Evolutionary conservation across 1,140 invertebrate species (phyloP), one percentile per base, ranked within the genome.

Genomic region (Heliconius hermathena): DNA sequence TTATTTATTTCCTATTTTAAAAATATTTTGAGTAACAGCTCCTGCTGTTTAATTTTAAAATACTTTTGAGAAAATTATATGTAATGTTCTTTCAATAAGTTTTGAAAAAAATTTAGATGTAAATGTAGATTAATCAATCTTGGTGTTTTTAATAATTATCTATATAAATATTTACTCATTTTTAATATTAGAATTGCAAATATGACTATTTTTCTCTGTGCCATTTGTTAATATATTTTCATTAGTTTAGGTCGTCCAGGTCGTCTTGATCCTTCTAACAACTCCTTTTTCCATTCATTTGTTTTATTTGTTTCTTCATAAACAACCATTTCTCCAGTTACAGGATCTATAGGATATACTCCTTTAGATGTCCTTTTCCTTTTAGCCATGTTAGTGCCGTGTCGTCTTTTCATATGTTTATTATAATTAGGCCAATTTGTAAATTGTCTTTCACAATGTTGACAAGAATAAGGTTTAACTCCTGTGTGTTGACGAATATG

Each of bases 371-470:
- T 91, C 16, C 84, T 82, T 83, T 92, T 93, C 73, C 89, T 93
- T 46, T 93, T 93, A 0, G 92, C 84, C 60, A 85, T 92, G 52
- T 92, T 87, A 13, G 85, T 96, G 57, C 96, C 95, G 80, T 97
- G 97, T 57, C 96, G 89, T 33, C 96, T 89, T 90, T 97, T 97
- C 96, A 97, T 97, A 82, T 97, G 97, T 85, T 97, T 97, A 85
- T 97, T 97, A 80, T 97, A 97, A 91, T 97, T 97, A 8, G 96
- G 96, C 96, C 96, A 97, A 88, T 97, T 97, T 2, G 96, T 97
- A 80, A 97, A 97, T 83, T 96, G 96, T 89, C 96, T 95, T 81
- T 96, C 95, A 82, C 96, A 96, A 77, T 95, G 91, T 54, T 94
- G 81, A 87, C 95, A 96, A 3, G 94, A 94, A 86, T 96, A 96